Evolutionary conservation across 2,888 invertebrate species (phyloP).

Genomic region (Amblyjoppa fuscipennis): DNA sequence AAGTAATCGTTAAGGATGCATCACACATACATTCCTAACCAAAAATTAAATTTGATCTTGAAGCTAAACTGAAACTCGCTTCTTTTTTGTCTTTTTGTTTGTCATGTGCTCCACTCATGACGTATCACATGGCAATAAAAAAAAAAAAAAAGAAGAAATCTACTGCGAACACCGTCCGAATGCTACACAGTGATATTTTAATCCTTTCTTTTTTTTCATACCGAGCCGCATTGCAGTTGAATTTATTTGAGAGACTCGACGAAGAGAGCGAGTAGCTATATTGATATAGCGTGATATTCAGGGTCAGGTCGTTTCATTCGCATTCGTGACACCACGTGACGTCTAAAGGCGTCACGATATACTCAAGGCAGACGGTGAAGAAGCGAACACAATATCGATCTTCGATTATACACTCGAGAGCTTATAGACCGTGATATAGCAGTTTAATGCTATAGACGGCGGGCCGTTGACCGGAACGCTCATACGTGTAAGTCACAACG

Average conservation of each 20-base stretch:
- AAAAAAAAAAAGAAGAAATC: not conserved
- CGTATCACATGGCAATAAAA: constrained; percentile 1
- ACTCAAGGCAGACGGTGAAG: constrained; percentile 9
- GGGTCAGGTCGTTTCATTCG: constrained; percentile 54
- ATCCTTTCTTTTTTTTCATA: not conserved
- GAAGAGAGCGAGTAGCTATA: constrained; percentile 8
- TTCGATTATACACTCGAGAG: constrained; percentile 39
- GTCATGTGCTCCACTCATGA: not conserved
- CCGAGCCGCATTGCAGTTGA: constrained; percentile 19
- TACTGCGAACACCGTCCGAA: constrained; percentile 16
- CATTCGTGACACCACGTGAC: constrained; percentile 42
- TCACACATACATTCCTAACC: too few species aligned
- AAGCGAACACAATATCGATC: constrained; percentile 50
- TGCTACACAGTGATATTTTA: constrained; percentile 19
- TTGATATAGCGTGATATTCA: constrained; percentile 40
- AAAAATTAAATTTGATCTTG: too few species aligned
- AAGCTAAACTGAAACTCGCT: too few species aligned
- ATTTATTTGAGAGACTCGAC: constrained; percentile 46
- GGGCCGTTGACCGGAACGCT: constrained; percentile 62
- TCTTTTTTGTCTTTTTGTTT: too few species aligned
- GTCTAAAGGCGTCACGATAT: constrained; percentile 38
- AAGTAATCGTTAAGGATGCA: too few species aligned
- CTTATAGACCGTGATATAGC: constrained; percentile 42
- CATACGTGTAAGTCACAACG: constrained; percentile 34
- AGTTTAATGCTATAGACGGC: constrained; percentile 31